Conservation (phyloP, 2,113 vertebrate genomes). For the Neolamprologus sp. region DNA sequence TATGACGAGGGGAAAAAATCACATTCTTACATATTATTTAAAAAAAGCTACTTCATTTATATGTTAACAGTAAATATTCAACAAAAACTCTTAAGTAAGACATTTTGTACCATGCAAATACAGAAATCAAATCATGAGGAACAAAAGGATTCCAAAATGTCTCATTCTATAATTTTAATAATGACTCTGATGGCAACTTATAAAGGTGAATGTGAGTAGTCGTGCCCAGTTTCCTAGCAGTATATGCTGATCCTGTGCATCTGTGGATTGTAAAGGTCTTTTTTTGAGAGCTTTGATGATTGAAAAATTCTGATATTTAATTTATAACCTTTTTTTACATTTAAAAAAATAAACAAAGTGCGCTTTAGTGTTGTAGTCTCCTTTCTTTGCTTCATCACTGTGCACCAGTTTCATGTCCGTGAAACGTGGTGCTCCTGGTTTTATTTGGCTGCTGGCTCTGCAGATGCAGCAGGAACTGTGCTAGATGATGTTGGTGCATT, state of each 20-base stretch:
- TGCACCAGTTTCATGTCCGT: accelerated
- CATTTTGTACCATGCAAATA: accelerated
- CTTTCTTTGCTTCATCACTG: accelerated
- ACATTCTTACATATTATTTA: not conserved
- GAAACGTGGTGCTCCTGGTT: accelerated
- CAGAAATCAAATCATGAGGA: accelerated
- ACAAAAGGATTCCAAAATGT: accelerated
- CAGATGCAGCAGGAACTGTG: not conserved
- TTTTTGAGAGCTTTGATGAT: not conserved
- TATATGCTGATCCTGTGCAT: accelerated
- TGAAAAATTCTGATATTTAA: not conserved
- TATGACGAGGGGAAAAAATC: accelerated
- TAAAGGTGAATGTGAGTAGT: not conserved
- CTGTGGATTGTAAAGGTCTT: accelerated
- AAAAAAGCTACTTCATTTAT: not conserved
- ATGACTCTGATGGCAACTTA: accelerated
- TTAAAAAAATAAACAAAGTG: not conserved
- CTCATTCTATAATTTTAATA: not conserved
- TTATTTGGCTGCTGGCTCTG: not conserved
- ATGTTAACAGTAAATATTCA: not conserved
- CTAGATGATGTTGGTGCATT: not conserved
- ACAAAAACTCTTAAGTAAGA: not conserved
- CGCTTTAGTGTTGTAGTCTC: accelerated
- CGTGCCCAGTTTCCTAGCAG: not conserved
- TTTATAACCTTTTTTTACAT: accelerated